Conservation (phyloP, 2,113 vertebrate species). For the Aphyosemion australe region DNA sequence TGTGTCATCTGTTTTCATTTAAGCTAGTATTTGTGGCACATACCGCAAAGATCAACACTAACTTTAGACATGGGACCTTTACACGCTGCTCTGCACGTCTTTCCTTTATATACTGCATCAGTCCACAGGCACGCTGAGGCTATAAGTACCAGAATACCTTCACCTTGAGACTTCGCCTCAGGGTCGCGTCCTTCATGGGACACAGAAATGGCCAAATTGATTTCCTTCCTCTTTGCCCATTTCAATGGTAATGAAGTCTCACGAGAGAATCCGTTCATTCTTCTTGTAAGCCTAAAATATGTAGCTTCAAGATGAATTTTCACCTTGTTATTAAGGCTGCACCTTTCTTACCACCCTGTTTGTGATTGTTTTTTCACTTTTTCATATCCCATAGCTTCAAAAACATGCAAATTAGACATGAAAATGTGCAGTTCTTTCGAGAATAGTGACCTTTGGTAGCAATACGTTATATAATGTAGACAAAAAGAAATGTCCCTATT, state of each 20-base stretch:
- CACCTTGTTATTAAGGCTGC: background rate
- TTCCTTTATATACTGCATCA: background rate
- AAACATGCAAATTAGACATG: no score
- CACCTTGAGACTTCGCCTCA: slow-evolving; percentile 20
- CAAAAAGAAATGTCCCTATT: no score
- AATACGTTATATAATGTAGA: no score
- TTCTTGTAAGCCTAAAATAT: background rate
- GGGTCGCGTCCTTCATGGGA: slow-evolving; percentile 40
- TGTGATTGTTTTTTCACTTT: no score
- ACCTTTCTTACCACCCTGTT: no score
- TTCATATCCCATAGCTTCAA: no score
- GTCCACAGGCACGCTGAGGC: background rate
- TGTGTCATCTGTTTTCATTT: background rate
- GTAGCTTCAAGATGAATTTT: background rate
- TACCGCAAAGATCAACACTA: background rate
- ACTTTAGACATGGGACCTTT: background rate
- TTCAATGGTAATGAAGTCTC: slow-evolving; percentile 17
- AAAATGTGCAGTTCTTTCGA: no score
- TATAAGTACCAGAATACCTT: background rate
- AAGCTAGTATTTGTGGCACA: background rate
- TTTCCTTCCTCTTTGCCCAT: slow-evolving; percentile 16
- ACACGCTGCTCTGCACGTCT: slow-evolving; percentile 7
- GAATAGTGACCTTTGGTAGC: no score
- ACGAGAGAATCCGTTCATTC: slow-evolving; percentile 5
- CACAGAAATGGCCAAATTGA: slow-evolving; percentile 23